Base-by-base conservation (phyloP, 2,888 invertebrate species). In the Biston betularia region DNA sequence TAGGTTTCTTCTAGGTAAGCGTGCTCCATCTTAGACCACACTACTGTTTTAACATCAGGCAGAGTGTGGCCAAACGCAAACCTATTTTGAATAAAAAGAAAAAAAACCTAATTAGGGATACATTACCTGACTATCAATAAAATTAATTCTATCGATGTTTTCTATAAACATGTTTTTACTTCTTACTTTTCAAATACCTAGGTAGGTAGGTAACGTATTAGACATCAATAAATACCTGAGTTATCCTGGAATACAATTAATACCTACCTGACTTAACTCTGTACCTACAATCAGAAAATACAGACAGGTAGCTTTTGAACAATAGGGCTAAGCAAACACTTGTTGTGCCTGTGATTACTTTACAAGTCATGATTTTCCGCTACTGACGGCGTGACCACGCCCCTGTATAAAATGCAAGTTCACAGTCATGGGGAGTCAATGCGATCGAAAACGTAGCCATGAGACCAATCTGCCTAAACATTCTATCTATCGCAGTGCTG, bases 401-500 rank as follows among this genome's bases (percentile, higher is more conserved):
- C 93, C 89, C 87, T 82, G 80, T 92, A 92, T 93, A 92, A 84
- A 83, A 88, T 73, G 75, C 86, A 93, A 92, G 90, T 92, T 93
- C 92, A 92, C 86, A 90, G 90, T 90, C 90, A 90, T 83, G 87
- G 86, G 64, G 75, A 82, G 76, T 77, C 87, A 87, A 85, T 87
- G 78, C 81, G 74, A 81, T 80, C 78, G 80, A 73, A 78, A 70
- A 71, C 82, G 75, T 71, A 80, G 81, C 80, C 79, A 92, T 92
- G 92, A 85, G 79, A 81, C 74, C 82, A 66, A 74, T 79, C 69
- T 75, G 69, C 63, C 65, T 85, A 62, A 74, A 75, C 54, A n/a
- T 81, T 52, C 68, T 87, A 63, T 71, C 82, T 65, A 66, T 80
- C 45, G 62, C 85, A 58, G 77, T 78, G 66, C 66, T 89, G 58